Conservation (phyloP, 2,113 vertebrate species). For the Dasypus novemcinctus region DNA sequence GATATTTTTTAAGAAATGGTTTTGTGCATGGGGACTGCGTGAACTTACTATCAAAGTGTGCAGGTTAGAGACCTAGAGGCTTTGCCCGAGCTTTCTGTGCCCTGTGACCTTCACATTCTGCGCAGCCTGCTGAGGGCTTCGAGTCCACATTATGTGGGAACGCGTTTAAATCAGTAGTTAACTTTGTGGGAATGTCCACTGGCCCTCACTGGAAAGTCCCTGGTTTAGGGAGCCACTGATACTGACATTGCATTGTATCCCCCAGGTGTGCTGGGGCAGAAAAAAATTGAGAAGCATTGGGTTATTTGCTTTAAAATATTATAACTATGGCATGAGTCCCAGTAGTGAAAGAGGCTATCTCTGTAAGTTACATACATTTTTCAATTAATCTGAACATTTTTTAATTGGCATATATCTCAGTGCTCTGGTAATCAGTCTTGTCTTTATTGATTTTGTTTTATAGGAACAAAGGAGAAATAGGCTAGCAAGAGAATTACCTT, state of each 20-base stretch:
- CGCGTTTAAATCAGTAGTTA: not conserved
- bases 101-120: not conserved
- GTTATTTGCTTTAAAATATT: slow-evolving; percentile 56
- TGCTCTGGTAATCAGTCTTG: slow-evolving; percentile 54
- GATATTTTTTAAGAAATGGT: not conserved
- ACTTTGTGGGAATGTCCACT: not conserved
- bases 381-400: slow-evolving; percentile 37
- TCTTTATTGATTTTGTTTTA: slow-evolving; percentile 72
- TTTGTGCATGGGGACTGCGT: not conserved
- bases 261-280: slow-evolving; percentile 36
- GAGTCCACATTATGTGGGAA: not conserved
- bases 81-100: slow-evolving; percentile 7
- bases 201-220: not conserved
- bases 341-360: slow-evolving; percentile 34
- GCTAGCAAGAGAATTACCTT: slow-evolving; percentile 91
- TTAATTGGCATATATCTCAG: not conserved
- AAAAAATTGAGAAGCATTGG: slow-evolving; percentile 42
- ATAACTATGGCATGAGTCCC: slow-evolving; percentile 45
- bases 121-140: not conserved
- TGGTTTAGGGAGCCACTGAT: not conserved
- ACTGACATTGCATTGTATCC: slow-evolving; percentile 5
- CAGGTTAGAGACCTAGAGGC: not conserved
- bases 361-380: slow-evolving; percentile 27
- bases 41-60: not conserved
- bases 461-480: slow-evolving; percentile 97